Conservation (phyloP, 2,888 invertebrate species). For the Heliconius cydno region DNA sequence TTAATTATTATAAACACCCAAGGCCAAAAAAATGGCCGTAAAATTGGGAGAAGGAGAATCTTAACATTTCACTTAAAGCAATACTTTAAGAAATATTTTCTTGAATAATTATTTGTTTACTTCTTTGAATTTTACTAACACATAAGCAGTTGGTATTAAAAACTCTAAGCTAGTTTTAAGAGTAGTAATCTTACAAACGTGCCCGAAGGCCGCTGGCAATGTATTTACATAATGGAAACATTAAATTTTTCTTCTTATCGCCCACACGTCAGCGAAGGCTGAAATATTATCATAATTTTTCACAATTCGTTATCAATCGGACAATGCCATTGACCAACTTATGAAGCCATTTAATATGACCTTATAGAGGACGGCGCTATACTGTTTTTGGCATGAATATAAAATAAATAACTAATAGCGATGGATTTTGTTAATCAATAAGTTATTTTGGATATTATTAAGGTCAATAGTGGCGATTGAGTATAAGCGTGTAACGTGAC, state of each 20-base stretch:
- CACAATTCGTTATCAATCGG: constrained; percentile 25
- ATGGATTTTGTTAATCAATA: not conserved
- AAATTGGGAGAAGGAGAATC: no score
- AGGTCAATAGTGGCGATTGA: not conserved
- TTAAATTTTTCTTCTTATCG: constrained; percentile 2
- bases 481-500: no score
- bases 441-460: not conserved
- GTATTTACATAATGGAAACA: constrained; percentile 16
- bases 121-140: not conserved
- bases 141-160: not conserved
- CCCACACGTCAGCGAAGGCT: not conserved
- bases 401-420: constrained; percentile 9
- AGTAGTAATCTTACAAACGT: not conserved
- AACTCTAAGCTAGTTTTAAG: not conserved
- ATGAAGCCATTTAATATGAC: constrained; percentile 21
- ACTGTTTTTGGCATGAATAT: not conserved
- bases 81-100: no score
- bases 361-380: constrained; percentile 7
- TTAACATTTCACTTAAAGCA: no score
- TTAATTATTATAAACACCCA: no score
- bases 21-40: not conserved
- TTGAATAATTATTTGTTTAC: no score
- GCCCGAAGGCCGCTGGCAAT: not conserved
- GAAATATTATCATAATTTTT: constrained; percentile 4
- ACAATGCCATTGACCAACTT: constrained; percentile 26